Base-by-base conservation (phyloP, 1,140 invertebrate species). In the Drosophila bifasciata region DNA sequence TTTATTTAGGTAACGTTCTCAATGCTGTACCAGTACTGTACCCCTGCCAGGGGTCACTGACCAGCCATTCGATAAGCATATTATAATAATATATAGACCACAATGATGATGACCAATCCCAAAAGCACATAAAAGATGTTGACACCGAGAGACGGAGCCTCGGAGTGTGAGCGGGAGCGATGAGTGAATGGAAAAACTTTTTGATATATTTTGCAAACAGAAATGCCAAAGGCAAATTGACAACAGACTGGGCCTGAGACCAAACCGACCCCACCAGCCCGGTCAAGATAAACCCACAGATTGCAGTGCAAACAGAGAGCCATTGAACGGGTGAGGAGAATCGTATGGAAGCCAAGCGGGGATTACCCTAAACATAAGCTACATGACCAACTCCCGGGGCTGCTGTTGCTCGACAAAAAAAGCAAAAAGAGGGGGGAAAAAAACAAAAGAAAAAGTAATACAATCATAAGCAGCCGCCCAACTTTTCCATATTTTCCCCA, bases 141-240 rank as follows among this genome's bases (percentile, higher is more conserved):
- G 74, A 68, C 56, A 53, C 7, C 6, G 46, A 51, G 39, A 11
- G 41, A 1, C 1, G 28, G 23, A 69, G 36, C 39, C n/a, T n/a
- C 8, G 52, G 28, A 32, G 11, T 3, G 4, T 3, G 41, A 50
- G 44, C 25, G 13, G 11, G 15, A 6, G 48, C 44, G 72, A 50
- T 46, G 52, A 77, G 68, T 75, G 76, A 58, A 77, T 63, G 51
- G 46, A 45, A 86, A 76, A 84, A 75, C 69, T 81, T 81, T 85
- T 41, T 86, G 77, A 85, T 85, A 85, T 85, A 76, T 85, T 85
- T 86, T 60, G 83, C 81, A 85, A 85, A 85, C 77, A 85, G 56
- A 81, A 85, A 78, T 77, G 77, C 81, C 81, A 61, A 67, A 67
- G 77, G 81, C 77, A 76, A 84, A 85, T 84, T 84, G 79, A 75